phyloP scores from a whole-genome alignment of 2,797 vertebrate species.

The Neosalanx taihuensis region DNA sequence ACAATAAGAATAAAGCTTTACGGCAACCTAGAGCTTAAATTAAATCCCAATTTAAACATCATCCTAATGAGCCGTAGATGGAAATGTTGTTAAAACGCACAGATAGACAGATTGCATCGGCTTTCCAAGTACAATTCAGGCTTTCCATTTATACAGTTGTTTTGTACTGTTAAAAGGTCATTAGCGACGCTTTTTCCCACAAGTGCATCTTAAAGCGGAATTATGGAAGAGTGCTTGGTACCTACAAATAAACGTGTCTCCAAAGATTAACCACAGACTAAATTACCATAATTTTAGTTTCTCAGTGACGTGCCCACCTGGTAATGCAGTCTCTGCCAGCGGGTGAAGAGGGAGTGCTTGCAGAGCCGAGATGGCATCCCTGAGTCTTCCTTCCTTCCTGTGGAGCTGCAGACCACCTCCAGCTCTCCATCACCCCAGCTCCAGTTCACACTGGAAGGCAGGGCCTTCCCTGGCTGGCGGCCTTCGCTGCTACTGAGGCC shows the following conservation, averaged over 20 bases:
- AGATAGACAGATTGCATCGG: neutral
- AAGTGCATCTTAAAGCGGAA: neutral
- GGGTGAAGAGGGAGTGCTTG: constrained; percentile 75
- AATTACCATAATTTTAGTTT: neutral
- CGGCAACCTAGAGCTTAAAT: too few relatives aligned
- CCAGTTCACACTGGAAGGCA: constrained; percentile 84
- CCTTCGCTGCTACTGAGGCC: constrained; percentile 73
- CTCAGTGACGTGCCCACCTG: constrained; percentile 68
- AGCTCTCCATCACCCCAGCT: constrained; percentile 65
- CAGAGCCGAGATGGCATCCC: constrained; percentile 81
- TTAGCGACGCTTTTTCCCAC: too few relatives aligned
- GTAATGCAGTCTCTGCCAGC: constrained; percentile 78
- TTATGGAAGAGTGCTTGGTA: neutral
- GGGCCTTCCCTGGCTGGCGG: constrained; percentile 74
- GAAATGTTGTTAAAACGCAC: neutral
- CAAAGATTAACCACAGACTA: neutral
- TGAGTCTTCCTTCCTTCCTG: constrained; percentile 69
- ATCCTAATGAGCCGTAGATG: constrained; percentile 3
- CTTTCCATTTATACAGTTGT: neutral
- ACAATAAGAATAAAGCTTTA: constrained; percentile 24
- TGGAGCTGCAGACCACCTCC: constrained; percentile 80
- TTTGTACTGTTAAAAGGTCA: neutral
- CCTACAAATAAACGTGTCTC: neutral
- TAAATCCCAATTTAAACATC: constrained; percentile 8
- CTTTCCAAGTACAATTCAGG: too few relatives aligned